Percentiles rank a stretch among this genome's conserved stretches.
Conservation (phyloP, 2,797 vertebrate genomes). For the Sebastiscus albofasciatus region DNA sequence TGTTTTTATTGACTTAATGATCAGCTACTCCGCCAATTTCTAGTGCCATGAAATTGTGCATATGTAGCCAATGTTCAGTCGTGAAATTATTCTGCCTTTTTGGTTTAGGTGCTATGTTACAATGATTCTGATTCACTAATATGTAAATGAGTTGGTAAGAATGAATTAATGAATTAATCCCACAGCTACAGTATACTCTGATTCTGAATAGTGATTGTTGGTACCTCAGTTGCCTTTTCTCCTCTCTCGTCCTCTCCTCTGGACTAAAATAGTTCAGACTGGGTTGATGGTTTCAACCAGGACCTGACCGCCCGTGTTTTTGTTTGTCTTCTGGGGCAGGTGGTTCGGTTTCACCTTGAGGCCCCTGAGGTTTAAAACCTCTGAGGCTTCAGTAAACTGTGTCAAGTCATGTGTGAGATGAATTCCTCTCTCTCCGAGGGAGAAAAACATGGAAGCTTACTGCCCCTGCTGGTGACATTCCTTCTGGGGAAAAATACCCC, state of each 20-base stretch:
- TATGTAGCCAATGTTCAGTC: too few relatives aligned
- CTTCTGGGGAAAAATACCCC: neutral
- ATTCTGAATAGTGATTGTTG: neutral
- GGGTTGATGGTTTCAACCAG: conserved; percentile 41
- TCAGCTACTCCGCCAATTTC: too few relatives aligned
- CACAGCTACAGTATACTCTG: neutral
- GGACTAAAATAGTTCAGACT: conserved; percentile 4
- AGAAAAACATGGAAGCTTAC: neutral
- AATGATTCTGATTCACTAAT: too few relatives aligned
- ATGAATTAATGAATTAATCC: neutral
- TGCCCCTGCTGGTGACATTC: conserved; percentile 28
- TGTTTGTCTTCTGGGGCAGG: conserved; percentile 53
- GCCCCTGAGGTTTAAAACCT: conserved; percentile 46
- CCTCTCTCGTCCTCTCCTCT: neutral
- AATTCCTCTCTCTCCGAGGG: neutral
- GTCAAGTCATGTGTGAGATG: neutral
- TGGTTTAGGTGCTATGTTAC: too few relatives aligned
- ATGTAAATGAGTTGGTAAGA: too few relatives aligned
- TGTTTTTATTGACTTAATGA: too few relatives aligned
- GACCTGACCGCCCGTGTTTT: conserved; percentile 45
- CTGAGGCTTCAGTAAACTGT: conserved; percentile 12
- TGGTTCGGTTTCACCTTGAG: conserved; percentile 66
- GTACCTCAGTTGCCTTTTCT: neutral
- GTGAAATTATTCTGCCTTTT: too few relatives aligned
- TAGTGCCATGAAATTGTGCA: too few relatives aligned